These are phyloP conservation scores for Luperina testacea DNA, from an alignment of 2,888 invertebrate genomes.

Conservation along the genomic window DNA sequence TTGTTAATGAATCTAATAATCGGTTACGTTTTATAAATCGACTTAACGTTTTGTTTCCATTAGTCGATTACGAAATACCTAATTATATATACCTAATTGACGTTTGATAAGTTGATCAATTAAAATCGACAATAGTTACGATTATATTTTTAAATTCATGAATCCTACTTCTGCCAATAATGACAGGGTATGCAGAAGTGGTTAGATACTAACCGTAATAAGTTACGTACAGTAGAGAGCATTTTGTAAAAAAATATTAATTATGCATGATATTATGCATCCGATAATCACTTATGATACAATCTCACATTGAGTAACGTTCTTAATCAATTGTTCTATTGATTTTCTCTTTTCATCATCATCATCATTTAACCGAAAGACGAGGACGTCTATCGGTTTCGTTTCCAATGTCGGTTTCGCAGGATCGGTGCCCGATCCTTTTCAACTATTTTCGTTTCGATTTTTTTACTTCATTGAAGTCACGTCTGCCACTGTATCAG, in stretches of 20 bases:
- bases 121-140: conserved; percentile 22
- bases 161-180: conserved; percentile 24
- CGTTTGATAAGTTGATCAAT: conserved; percentile 33
- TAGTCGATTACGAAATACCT: conserved; percentile 45
- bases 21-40: conserved; percentile 30
- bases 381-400: not conserved
- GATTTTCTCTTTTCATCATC: not conserved
- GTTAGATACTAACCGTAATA: conserved; percentile 14
- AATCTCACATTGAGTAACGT: conserved; percentile 20
- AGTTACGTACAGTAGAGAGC: conserved; percentile 22
- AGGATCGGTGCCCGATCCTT: not conserved
- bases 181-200: conserved; percentile 9
- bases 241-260: conserved; percentile 16
- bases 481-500: too few relatives aligned
- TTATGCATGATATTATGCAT: conserved; percentile 12
- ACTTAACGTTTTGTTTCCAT: conserved; percentile 36
- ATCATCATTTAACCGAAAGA: not conserved
- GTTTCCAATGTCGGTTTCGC: too few relatives aligned
- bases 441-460: too few relatives aligned
- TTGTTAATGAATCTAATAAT: not conserved
- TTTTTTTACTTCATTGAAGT: too few relatives aligned
- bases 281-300: conserved; percentile 21
- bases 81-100: conserved; percentile 34
- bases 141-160: conserved; percentile 13
- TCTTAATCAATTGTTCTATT: not conserved